Evolutionary conservation across 2,797 vertebrate species (phyloP), one percentile per base, ranked within the genome.

Genomic region (Hippocampus kuda): DNA sequence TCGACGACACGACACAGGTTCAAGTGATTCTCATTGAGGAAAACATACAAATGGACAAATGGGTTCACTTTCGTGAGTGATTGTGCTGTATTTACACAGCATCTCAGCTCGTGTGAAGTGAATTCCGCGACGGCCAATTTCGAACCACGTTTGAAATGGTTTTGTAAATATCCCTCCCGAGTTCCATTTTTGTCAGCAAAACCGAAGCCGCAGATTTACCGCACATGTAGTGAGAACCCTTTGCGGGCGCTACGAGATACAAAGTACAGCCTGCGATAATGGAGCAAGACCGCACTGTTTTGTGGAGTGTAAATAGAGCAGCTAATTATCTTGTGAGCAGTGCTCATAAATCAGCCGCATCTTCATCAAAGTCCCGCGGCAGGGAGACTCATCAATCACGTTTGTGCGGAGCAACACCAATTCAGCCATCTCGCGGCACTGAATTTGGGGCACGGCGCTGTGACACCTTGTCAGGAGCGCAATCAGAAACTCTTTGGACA

Each of bases 321-420:
- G 83, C 80, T 89, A 89, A 91, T 90, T 87, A 87, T 82, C 83
- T 84, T 83, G 84, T 87, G 85, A 90, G 84, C 79, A 74, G 78
- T 79, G 82, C 77, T 46, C 74, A 91, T 91, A 90, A 91, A 92
- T 91, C 91, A 91, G 77, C 67, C 48, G 76, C 62, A 75, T 83
- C 85, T 87, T 90, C 90, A 91, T 91, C 89, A 91, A 88, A 89
- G 82, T 81, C 84, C 84, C 80, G 79, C 82, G 82, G 85, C 75
- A 79, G 77, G 74, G 81, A 82, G 83, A 86, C 12, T 91, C 87
- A 92, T 91, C 89, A 90, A 89, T 91, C 87, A 90, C 84, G 84
- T 84, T 76, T 69, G 54, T 74, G 68, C 73, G 79, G 80, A 74
- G 80, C 79, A 84, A 83, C 84, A 83, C 79, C 85, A 75, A 80